Percentiles rank a stretch among this genome's conserved stretches.
These are phyloP conservation scores for Smittia aterrima DNA, from an alignment of 2,888 invertebrate genomes.

Conservation along the genomic window DNA sequence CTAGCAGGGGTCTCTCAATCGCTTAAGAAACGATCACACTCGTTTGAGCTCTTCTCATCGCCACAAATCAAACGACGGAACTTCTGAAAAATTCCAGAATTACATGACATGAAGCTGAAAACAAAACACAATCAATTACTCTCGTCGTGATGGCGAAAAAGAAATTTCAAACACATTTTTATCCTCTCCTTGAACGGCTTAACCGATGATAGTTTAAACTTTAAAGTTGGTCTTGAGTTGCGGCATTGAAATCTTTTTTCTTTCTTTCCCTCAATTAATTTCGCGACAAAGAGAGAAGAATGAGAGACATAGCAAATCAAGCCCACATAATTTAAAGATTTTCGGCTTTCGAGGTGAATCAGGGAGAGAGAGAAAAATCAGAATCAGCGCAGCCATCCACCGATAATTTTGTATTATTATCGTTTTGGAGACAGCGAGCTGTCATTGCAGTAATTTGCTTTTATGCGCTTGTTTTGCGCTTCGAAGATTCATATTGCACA, in stretches of 20 bases:
- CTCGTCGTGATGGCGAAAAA: not conserved
- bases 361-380: not conserved
- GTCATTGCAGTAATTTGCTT: constrained; percentile 38
- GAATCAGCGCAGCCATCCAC: not conserved
- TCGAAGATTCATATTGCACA: constrained; percentile 34
- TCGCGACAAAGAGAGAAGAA: not conserved
- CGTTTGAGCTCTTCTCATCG: too few species aligned
- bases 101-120: not conserved
- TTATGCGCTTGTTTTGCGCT: constrained; percentile 26
- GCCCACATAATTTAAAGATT: constrained; percentile 34
- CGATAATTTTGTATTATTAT: constrained; percentile 34
- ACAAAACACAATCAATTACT: constrained; percentile 23
- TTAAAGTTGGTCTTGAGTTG: constrained; percentile 7
- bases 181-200: constrained; percentile 2
- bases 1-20: not conserved
- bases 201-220: not conserved
- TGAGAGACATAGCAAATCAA: not conserved
- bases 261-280: constrained; percentile 14
- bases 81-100: not conserved
- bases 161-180: constrained; percentile 12
- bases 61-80: too few species aligned
- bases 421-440: constrained; percentile 22
- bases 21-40: too few species aligned
- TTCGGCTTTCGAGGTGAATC: constrained; percentile 16
- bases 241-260: constrained; percentile 29